phyloP scores from a whole-genome alignment of 2,888 invertebrate species.

The Chorisops tibialis region DNA sequence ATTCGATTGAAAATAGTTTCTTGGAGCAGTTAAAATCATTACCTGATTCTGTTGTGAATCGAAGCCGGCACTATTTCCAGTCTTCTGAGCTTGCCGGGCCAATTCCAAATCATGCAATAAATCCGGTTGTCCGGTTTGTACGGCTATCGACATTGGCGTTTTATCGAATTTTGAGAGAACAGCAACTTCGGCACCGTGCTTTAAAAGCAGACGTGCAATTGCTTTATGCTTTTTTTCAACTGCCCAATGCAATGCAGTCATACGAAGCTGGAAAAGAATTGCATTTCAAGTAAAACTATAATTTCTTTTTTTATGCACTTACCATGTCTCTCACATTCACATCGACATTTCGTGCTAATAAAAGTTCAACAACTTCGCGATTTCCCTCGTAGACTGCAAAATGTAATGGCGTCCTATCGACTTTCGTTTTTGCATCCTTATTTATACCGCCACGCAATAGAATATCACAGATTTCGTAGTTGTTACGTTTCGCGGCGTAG shows the following conservation, averaged over 20 bases:
- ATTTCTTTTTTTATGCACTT: constrained; percentile 39
- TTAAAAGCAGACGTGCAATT: constrained; percentile 67
- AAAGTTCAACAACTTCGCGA: constrained; percentile 65
- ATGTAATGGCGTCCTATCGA: constrained; percentile 87
- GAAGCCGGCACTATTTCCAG: background rate
- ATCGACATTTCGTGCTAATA: constrained; percentile 67
- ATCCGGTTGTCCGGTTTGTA: constrained; percentile 62
- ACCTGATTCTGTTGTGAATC: constrained; percentile 3
- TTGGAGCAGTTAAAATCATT: background rate
- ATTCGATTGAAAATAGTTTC: background rate
- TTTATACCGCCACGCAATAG: constrained; percentile 82
- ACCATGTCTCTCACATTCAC: constrained; percentile 78
- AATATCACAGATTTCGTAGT: constrained; percentile 73
- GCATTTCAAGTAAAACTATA: no score
- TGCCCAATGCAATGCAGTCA: constrained; percentile 96
- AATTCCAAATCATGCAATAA: constrained; percentile 59
- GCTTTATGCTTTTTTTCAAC: constrained; percentile 74
- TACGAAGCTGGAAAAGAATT: constrained; percentile 65
- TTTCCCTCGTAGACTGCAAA: constrained; percentile 85
- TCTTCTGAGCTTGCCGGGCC: constrained; percentile 45
- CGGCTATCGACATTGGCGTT: constrained; percentile 65
- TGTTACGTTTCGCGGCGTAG: constrained; percentile 79
- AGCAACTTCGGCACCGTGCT: constrained; percentile 68
- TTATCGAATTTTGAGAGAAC: constrained; percentile 70
- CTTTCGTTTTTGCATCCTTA: constrained; percentile 86